Base-by-base conservation (phyloP, 2,113 vertebrate genomes). In the Halcyon senegalensis region DNA sequence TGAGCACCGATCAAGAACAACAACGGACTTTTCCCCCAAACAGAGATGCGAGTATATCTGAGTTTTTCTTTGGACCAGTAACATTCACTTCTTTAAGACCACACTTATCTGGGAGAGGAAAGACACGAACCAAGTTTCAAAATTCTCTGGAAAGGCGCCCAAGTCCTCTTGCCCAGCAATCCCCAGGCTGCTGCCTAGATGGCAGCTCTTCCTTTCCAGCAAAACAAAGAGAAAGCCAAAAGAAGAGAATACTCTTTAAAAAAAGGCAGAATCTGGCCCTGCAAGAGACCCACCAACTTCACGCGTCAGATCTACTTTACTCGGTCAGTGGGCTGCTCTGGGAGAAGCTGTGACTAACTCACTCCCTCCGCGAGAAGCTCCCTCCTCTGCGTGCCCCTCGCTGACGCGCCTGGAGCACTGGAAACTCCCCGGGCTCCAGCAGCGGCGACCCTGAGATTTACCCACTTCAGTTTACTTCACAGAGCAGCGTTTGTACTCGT, bases 401-500 rank as follows among this genome's bases (percentile, higher is more conserved):
- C 55, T 59, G 94, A 68, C 68, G 33, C 35, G 35, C 6, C 44
- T 69, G 50, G 76, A 94, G 67, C 83, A 84, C 59, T 94, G 53
- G 56, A 95, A 90, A 90, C 87, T 76, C 77, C 69, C 82, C 41
- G 21, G 7, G 17, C 16, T 91, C 30, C 10, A 6, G 51, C 21
- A 93, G 58, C 19, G 82, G 78, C 39, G 79, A 59, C 60, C 69
- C 56, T 56, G 85, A 75, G 48, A 76, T 53, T 78, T 51, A 84
- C 23, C 53, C 44, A 74, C 91, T 95, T 69, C 43, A 76, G 69
- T 39, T 85, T 78, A 76, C 67, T 93, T 44, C 86, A 35, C 18
- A 70, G 48, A 74, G 79, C 70, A 91, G 37, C 50, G 67, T 78
- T 90, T n/a, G 41, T 78, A 56, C 80, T 94, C 96, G 51, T 66